Base-by-base conservation (phyloP, 1,140 invertebrate genomes). In the Trypoxylus dichotomus region DNA sequence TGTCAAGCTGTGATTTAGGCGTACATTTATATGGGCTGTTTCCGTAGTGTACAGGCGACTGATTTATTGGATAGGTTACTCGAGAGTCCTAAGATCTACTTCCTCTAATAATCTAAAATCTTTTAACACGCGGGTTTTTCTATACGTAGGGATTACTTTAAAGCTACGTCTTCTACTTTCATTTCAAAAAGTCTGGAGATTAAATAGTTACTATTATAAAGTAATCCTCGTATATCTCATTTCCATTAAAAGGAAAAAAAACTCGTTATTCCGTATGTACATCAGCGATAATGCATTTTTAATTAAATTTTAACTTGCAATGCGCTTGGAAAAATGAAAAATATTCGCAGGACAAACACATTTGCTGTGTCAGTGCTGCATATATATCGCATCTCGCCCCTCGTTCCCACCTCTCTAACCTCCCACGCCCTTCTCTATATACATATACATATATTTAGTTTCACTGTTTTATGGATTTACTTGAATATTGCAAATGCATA, bases 21-120 rank as follows among this genome's bases (percentile, higher is more conserved):
- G 79, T 83, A 83, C 82, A 82, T 83, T 83, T 83, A 84, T 83
- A 83, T 81, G 81, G 83, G 82, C 82, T 82, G 79, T 81, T 83
- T 80, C 81, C 81, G 78, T 78, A 79, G 81, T 82, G 77, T 82
- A 80, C 82, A 81, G n/a, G 76, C 80, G 76, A 74, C 80, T 83
- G 83, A 84, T 84, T 84, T 84, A 84, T 83, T 79, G 83, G 47
- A 80, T 77, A 81, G 81, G 82, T 84, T 84, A 83, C 82, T 81
- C 78, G 76, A 79, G 80, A 47, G 3, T 81, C 82, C 83, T 76
- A 77, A 79, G 77, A 78, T 81, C 79, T 79, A 81, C 79, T 81
- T 75, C 71, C 54, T 25, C 68, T 73, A 77, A 77, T 77, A 77
- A 73, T 77, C 80, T 75, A 42, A 76, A 74, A 79, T 81, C 79